These are phyloP conservation scores for Thunnus albacares DNA, from an alignment of 2,797 vertebrate species.

Conservation along the genomic window DNA sequence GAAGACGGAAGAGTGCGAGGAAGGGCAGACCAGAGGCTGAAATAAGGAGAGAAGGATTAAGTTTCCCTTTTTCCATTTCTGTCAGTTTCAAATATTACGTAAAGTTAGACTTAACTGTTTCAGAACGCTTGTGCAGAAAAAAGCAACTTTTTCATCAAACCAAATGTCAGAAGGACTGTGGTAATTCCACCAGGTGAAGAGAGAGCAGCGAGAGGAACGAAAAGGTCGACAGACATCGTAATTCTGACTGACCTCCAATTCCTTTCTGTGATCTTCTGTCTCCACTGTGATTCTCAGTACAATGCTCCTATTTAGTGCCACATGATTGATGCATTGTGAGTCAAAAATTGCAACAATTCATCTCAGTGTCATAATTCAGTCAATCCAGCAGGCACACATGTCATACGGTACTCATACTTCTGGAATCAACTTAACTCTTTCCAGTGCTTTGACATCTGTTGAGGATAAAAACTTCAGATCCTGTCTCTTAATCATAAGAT, in stretches of 20 bases:
- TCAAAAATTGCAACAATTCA: background rate
- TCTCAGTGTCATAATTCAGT: background rate
- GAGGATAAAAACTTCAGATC: too few species aligned
- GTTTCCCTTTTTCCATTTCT: background rate
- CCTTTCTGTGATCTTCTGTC: conserved; percentile 18
- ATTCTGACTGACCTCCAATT: conserved; percentile 22
- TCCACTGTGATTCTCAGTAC: background rate
- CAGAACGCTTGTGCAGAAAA: background rate
- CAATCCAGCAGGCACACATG: too few species aligned
- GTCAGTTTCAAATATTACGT: conserved; percentile 22
- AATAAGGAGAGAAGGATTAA: background rate
- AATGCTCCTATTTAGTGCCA: background rate
- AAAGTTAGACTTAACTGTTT: conserved; percentile 2
- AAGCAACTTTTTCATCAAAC: conserved; percentile 3
- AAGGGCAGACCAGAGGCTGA: conserved; percentile 1
- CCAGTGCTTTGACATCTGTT: background rate
- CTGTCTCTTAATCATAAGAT: background rate
- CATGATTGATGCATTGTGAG: too few species aligned
- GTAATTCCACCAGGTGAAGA: conserved; percentile 16
- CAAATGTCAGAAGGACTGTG: conserved; percentile 22
- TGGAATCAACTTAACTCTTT: background rate
- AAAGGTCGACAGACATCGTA: conserved; percentile 17
- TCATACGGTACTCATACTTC: background rate
- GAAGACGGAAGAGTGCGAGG: background rate
- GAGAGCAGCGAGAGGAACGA: background rate